Percentiles rank a stretch among this genome's conserved stretches.
phyloP scores from a whole-genome alignment of 2,113 vertebrate species.

The Oryzias javanicus region DNA sequence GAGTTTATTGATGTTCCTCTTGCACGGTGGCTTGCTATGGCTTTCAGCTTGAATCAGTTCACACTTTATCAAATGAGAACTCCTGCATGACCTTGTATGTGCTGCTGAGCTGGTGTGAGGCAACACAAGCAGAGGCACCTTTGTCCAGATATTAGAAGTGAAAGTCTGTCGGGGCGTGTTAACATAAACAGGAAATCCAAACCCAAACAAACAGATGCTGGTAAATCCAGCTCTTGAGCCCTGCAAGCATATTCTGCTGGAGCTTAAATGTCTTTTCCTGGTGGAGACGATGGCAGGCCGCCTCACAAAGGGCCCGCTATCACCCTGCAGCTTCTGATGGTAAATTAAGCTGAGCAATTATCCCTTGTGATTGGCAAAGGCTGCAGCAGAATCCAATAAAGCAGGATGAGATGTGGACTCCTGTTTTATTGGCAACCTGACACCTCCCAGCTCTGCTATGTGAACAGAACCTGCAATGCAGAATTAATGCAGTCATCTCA shows the following conservation, averaged over 20 bases:
- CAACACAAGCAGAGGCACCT: slow-evolving; percentile 1
- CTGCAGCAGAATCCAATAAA: slow-evolving; percentile 50
- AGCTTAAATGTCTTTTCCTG: slow-evolving; percentile 9
- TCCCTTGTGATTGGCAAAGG: slow-evolving; percentile 56
- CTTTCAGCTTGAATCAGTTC: slow-evolving; percentile 43
- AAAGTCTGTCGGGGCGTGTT: slow-evolving; percentile 3
- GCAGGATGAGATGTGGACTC: slow-evolving; percentile 51
- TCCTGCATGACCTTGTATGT: slow-evolving; percentile 21
- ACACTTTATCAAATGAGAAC: slow-evolving; percentile 40
- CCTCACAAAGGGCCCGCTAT: slow-evolving; percentile 3
- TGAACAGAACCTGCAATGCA: slow-evolving; percentile 21
- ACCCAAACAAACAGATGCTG: neutral
- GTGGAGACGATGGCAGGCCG: slow-evolving; percentile 14
- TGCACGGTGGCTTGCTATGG: slow-evolving; percentile 11
- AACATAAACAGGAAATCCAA: neutral
- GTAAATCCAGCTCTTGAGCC: slow-evolving; percentile 11
- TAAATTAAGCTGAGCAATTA: slow-evolving; percentile 54
- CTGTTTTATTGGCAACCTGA: slow-evolving; percentile 60
- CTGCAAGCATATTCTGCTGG: slow-evolving; percentile 10
- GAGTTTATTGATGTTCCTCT: slow-evolving; percentile 44
- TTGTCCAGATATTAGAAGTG: slow-evolving; percentile 3
- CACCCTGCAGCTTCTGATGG: slow-evolving; percentile 21
- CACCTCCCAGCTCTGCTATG: slow-evolving; percentile 44
- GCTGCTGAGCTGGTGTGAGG: neutral
- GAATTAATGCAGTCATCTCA: slow-evolving; percentile 55